Base-by-base conservation (phyloP, 2,888 invertebrate genomes). In the Leucoma salicis region DNA sequence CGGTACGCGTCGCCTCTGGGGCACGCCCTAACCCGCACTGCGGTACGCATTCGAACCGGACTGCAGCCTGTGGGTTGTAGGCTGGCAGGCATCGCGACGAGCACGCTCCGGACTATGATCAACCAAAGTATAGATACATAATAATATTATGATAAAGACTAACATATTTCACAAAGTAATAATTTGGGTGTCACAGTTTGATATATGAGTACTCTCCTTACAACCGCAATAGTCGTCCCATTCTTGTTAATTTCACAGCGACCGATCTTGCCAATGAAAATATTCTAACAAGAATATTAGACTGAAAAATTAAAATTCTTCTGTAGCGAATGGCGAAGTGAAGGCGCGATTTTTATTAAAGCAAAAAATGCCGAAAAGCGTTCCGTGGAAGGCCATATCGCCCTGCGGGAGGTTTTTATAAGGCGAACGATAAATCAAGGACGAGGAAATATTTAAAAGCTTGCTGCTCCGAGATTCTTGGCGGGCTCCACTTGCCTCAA, bases 381-480 rank as follows among this genome's bases (percentile, higher is more conserved):
- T 43, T 49, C 52, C 46, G 42, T 48, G 40, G 57, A 60, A 59
- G 52, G 63, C 52, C 60, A 61, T 63, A 74, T 71, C 73, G 70
- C 77, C 70, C 67, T 70, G 81, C 79, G 82, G 85, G 84, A 83
- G 78, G 85, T 84, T 85, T 85, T 86, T 84, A 86, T 86, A 84
- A 85, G 76, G 80, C 78, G 70, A 64, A 70, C 81, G 66, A 86
- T 87, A 86, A 87, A 87, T 87, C 87, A 85, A 78, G 82, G 77
- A 73, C 76, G 79, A 76, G 76, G 67, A 85, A 85, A 86, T 86
- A 86, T 86, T 87, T 61, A 61, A 61, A 61, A 61, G 61, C 63
- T 59, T 57, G 63, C 70, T 66, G 57, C 66, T 67, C 73, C 69
- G 74, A 73, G 75, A 75, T 73, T 74, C 67, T 53, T 52, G 68